phyloP scores from a whole-genome alignment of 2,888 invertebrate species.

The Caenorhabditis panamensis region DNA sequence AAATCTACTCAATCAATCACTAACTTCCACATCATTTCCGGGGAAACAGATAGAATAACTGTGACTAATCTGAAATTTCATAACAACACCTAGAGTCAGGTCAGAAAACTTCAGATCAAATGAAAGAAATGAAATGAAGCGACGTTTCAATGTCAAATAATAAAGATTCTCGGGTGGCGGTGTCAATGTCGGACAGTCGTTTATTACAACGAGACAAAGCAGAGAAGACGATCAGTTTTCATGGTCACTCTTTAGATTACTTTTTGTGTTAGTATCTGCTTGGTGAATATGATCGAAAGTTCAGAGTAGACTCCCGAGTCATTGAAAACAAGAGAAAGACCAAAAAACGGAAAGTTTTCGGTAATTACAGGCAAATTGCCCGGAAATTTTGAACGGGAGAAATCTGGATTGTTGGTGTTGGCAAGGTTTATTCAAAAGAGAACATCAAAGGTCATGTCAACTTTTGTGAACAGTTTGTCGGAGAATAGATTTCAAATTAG shows the following conservation, averaged over 20 bases:
- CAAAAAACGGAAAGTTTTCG: too few species aligned
- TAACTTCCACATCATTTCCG: neutral
- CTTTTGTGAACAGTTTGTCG: slow-evolving; percentile 56
- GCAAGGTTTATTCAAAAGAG: slow-evolving; percentile 6
- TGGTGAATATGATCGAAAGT: slow-evolving; percentile 8
- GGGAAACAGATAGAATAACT: neutral
- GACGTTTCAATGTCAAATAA: slow-evolving; percentile 24
- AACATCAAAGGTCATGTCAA: slow-evolving; percentile 28
- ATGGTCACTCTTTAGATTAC: slow-evolving; percentile 44
- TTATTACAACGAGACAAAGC: slow-evolving; percentile 24
- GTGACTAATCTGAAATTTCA: slow-evolving; percentile 11
- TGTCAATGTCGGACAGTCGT: neutral
- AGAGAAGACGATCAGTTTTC: slow-evolving; percentile 38
- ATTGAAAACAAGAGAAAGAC: too few species aligned
- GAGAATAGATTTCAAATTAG: slow-evolving; percentile 67
- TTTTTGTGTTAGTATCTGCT: neutral
- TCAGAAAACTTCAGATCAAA: neutral
- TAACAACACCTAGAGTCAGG: neutral
- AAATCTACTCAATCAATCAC: too few species aligned
- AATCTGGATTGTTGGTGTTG: slow-evolving; percentile 9
- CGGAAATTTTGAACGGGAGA: neutral
- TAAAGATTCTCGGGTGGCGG: neutral
- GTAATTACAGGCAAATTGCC: slow-evolving; percentile 7
- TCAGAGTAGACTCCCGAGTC: slow-evolving; percentile 5
- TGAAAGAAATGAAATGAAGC: slow-evolving; percentile 10